phyloP scores from a whole-genome alignment of 2,113 vertebrate species.

The Heliornis fulica region DNA sequence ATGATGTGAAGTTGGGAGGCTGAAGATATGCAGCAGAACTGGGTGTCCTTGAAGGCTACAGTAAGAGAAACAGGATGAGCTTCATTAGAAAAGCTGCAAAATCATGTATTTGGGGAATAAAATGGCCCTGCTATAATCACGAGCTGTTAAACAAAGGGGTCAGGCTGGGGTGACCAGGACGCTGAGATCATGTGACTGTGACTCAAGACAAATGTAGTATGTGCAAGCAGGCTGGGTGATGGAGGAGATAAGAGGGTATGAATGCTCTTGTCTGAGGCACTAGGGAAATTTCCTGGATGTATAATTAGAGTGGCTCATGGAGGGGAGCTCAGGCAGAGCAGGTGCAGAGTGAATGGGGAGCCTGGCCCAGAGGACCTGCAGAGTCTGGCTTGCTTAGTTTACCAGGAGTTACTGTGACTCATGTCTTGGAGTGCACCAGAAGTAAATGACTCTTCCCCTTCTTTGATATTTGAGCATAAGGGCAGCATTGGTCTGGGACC shows the following conservation, averaged over 20 bases:
- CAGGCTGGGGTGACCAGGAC: neutral
- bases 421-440: neutral
- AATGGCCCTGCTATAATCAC: neutral
- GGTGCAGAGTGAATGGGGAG: constrained; percentile 43
- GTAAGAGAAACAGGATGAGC: neutral
- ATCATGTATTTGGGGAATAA: neutral
- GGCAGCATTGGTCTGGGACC: constrained; percentile 9
- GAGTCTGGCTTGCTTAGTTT: neutral
- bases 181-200: neutral
- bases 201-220: neutral
- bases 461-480: neutral
- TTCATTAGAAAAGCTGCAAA: neutral
- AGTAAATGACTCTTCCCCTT: neutral
- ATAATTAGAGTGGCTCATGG: neutral
- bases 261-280: neutral
- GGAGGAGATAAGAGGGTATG: neutral
- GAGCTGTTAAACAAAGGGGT: neutral
- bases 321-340: neutral
- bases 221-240: neutral
- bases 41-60: neutral
- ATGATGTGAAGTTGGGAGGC: neutral
- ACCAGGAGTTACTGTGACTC: neutral
- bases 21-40: neutral
- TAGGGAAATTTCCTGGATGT: neutral
- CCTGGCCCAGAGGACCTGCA: neutral